These are phyloP conservation scores for Piliocolobus tephrosceles DNA, from an alignment of 2,113 vertebrate species.

Conservation along the genomic window DNA sequence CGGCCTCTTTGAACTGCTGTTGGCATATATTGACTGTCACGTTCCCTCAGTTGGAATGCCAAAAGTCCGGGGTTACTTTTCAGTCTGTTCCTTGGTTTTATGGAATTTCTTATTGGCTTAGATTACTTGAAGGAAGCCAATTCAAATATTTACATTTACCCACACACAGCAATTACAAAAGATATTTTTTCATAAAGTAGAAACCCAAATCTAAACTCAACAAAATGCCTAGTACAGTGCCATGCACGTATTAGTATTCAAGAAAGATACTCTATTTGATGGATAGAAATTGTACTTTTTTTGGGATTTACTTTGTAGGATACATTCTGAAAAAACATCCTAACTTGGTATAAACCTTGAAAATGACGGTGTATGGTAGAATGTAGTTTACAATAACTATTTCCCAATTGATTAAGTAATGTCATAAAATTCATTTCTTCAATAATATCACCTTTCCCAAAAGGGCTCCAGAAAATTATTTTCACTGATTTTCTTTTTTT, in stretches of 20 bases:
- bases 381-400: background rate
- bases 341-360: background rate
- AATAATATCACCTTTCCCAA: background rate
- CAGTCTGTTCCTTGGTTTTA: background rate
- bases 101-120: background rate
- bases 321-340: background rate
- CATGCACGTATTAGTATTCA: background rate
- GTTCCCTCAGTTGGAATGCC: background rate
- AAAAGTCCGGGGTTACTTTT: background rate
- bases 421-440: constrained; percentile 17
- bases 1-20: background rate
- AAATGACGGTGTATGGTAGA: background rate
- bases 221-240: background rate
- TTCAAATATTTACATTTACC: background rate
- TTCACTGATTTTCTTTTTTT: background rate
- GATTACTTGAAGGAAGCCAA: background rate
- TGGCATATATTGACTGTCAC: background rate
- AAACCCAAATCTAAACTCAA: background rate
- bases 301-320: background rate
- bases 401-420: background rate
- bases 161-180: background rate
- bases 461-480: background rate
- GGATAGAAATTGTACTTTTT: background rate
- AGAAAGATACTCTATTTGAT: background rate
- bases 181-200: background rate